Base-by-base conservation (phyloP, 92 coral and sea anemone species). In the Zoanthus sansibaricus region DNA sequence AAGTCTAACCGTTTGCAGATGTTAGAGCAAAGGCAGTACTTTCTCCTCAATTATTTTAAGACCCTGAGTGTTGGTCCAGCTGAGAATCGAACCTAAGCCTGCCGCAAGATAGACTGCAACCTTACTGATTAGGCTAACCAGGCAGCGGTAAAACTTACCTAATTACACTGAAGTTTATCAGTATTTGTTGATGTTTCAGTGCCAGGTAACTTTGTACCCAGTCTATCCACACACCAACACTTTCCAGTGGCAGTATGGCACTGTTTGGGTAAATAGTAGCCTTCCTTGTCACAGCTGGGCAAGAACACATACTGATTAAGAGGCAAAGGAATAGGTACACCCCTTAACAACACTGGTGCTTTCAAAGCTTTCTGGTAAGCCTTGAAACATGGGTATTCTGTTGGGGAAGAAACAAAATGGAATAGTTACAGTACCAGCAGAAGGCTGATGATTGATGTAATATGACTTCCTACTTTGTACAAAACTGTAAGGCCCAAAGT, bases 181-280 rank as follows among this genome's bases (percentile, higher is more conserved):
- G 74, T 46, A 45, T 46, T 17, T n/a, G 75, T 64, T 17, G 85
- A 59, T 0, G 61, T 80, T 67, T 45, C 62, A 18, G 45, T 66
- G 58, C 15, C 59, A 31, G 85, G 64, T 64, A 80, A 0, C 59
- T 30, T 67, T 80, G 61, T 13, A 30, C 85, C 85, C 5, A 80
- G 61, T 80, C 73, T 30, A 54, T 80, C 74, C 7, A 66, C 75
- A 45, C 75, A 80, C 85, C 85, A 80, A 44, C 85, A 80, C 74
- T 49, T 80, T 9, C 85, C 85, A 80, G 44, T 59, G 1, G 70
- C 83, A 15, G 7, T 6, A 16, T 67, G 74, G 16, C 85, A 80
- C 75, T 80, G 85, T 30, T 80, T 80, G 5, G 85, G 30, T 30
- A 33, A 45, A 52, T 44, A 80, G 59, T 64, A 80, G 0, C 85